Base-by-base conservation (phyloP, 2,113 vertebrate species). In the Oenanthe oenanthe region DNA sequence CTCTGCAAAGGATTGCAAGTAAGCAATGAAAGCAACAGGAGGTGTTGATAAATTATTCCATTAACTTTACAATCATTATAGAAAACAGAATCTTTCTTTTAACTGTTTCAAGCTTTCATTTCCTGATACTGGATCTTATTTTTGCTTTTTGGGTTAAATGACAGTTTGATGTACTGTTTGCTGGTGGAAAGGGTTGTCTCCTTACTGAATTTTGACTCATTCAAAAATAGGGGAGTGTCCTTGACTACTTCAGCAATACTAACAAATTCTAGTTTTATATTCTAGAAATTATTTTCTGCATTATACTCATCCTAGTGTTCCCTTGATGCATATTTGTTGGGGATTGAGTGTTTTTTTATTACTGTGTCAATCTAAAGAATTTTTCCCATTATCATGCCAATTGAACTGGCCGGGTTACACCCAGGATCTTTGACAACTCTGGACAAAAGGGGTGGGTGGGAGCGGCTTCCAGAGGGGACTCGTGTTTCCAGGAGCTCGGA, bases 161-260 rank as follows among this genome's bases (percentile, higher is more conserved):
- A 56, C 0, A 0, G 13, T 36, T 74, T 71, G 24, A 40, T 11
- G 12, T 6, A 43, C 7, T 5, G 11, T n/a, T 54, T 45, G 15
- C 57, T 85, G 17, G 47, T 56, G 36, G 25, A 26, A 9, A 7
- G 2, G 0, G 1, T 40, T 73, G 47, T 19, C 5, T 5, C 17
- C 25, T 77, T 45, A 26, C 29, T 40, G 11, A 62, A n/a, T 85
- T 85, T 63, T 78, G 53, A 25, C 17, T 60, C 26, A 28, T 58
- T 74, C 38, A 5, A 51, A 90, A 85, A 82, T 3, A 68, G 20
- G 10, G 17, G 10, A 36, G 84, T 58, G 4, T 28, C 36, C 36
- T 65, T 48, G 17, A n/a, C 13, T 54, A 42, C 6, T 54, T 32
- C 26, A 72, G 16, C 11, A 75, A 9, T 16, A 57, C 17, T 16